Conservation (phyloP, 1,140 invertebrate species). For the Bombus sylvicola region DNA sequence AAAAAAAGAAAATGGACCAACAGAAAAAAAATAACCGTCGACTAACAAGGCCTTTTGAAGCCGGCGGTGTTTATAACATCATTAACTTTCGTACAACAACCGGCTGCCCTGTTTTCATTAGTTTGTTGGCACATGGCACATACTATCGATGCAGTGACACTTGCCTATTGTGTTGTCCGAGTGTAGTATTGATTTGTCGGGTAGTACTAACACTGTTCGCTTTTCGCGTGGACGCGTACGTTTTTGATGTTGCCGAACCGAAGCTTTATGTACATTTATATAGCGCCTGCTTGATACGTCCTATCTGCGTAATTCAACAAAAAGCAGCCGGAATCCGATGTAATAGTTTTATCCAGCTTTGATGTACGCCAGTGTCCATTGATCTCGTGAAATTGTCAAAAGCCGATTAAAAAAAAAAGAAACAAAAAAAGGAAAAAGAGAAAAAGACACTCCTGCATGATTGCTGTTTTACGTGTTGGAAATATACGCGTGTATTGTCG, state of each 20-base stretch:
- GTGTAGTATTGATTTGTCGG: slow-evolving; percentile 61
- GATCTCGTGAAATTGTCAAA: not conserved
- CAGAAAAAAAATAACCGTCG: not conserved
- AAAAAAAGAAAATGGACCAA: not conserved
- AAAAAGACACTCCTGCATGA: not conserved
- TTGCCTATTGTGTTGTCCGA: slow-evolving; percentile 55
- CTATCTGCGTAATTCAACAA: slow-evolving; percentile 41
- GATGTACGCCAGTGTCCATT: not conserved
- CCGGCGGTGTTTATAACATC: slow-evolving; percentile 62
- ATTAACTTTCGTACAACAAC: slow-evolving; percentile 59
- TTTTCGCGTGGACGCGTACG: slow-evolving; percentile 43
- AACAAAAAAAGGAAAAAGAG: too few species aligned
- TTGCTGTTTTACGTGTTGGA: not conserved
- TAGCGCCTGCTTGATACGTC: not conserved
- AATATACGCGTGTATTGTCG: not conserved
- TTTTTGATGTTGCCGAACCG: slow-evolving; percentile 49
- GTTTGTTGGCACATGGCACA: slow-evolving; percentile 41
- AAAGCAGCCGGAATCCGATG: slow-evolving; percentile 37
- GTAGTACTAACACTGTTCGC: slow-evolving; percentile 23
- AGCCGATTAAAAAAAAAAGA: not conserved
- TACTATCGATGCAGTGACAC: slow-evolving; percentile 35
- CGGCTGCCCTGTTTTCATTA: slow-evolving; percentile 59
- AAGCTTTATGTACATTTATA: slow-evolving; percentile 33
- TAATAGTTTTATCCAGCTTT: slow-evolving; percentile 30
- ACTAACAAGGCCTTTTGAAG: slow-evolving; percentile 46